Evolutionary conservation across 1,140 invertebrate species (phyloP).

Genomic region (Acromyrmex echinatior): DNA sequence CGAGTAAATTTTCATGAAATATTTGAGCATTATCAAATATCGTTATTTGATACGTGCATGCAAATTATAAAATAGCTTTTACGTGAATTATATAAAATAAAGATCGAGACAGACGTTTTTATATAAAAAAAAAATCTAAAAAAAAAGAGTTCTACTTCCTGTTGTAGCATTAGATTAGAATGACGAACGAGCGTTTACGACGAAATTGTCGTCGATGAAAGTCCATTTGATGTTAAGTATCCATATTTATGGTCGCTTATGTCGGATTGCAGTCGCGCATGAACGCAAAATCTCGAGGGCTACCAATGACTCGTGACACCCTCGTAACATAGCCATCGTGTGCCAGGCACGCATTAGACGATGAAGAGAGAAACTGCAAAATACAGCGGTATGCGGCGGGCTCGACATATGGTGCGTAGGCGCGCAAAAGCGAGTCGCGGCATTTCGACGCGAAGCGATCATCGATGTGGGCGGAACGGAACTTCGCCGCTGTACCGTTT

Average conservation of each 20-base stretch:
- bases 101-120: not conserved
- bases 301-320: constrained; percentile 56
- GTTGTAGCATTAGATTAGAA: not conserved
- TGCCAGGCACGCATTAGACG: constrained; percentile 23
- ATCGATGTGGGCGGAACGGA: constrained; percentile 28
- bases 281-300: constrained; percentile 20
- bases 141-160: not conserved
- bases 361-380: constrained; percentile 28
- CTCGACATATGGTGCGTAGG: constrained; percentile 12
- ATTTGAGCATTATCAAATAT: not conserved
- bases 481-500: not conserved
- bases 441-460: constrained; percentile 22
- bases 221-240: not conserved
- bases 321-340: constrained; percentile 55
- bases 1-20: not conserved
- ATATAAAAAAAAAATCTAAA: no score
- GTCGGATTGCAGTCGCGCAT: not conserved
- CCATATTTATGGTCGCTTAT: not conserved
- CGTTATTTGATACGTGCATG: not conserved
- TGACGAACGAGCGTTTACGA: not conserved
- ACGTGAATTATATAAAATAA: not conserved
- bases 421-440: constrained; percentile 34
- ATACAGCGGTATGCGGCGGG: not conserved
- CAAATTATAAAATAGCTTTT: not conserved
- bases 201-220: constrained; percentile 10